Evolutionary conservation across 2,113 vertebrate species (phyloP).

Genomic region (Zeus faber): DNA sequence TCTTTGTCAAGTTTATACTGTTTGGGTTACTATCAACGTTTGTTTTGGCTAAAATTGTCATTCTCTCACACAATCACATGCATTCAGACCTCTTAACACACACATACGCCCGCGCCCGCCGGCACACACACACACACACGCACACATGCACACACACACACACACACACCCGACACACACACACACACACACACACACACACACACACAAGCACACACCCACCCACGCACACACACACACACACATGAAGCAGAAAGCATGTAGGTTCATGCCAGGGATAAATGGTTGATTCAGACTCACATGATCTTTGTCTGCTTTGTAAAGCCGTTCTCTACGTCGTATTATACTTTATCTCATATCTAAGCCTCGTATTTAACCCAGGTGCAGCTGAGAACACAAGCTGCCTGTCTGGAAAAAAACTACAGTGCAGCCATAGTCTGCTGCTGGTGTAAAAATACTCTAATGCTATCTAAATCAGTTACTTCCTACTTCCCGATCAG

Average conservation of each 20-base stretch:
- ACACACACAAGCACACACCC: conserved; percentile 10
- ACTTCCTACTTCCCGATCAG: too few relatives aligned
- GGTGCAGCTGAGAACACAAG: too few relatives aligned
- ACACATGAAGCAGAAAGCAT: conserved; percentile 3
- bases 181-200: conserved; percentile 7
- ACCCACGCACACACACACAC: conserved; percentile 1
- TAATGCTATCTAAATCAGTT: too few relatives aligned
- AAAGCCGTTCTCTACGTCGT: too few relatives aligned
- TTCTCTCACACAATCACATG: conserved; percentile 12
- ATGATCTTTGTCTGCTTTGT: too few relatives aligned
- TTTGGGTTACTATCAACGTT: conserved; percentile 43
- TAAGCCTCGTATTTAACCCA: too few relatives aligned
- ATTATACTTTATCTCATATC: too few relatives aligned
- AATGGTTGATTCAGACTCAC: too few relatives aligned
- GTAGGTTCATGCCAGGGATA: conserved; percentile 22
- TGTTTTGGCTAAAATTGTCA: conserved; percentile 53
- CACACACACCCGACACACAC: background rate
- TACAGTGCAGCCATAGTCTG: too few relatives aligned
- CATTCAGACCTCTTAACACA: background rate
- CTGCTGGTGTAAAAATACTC: too few relatives aligned
- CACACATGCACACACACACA: conserved; percentile 2
- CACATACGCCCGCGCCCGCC: conserved; percentile 5
- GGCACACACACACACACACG: conserved; percentile 9
- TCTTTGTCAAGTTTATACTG: conserved; percentile 29
- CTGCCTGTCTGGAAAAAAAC: too few relatives aligned